Evolutionary conservation across 2,797 vertebrate species (phyloP).

Genomic region (Xenopus petersii): DNA sequence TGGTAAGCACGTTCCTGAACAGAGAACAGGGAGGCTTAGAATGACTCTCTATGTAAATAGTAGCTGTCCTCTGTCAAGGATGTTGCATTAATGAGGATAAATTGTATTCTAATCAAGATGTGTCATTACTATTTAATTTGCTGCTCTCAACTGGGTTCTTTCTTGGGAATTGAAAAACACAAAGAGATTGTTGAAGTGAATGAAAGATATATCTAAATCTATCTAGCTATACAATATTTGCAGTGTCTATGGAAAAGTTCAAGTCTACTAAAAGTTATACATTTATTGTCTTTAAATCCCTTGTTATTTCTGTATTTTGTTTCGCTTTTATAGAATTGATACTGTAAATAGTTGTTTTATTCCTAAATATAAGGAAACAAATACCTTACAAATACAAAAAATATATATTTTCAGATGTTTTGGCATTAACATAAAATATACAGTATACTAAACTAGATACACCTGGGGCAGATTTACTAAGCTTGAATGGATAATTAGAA

Average conservation of each 20-base stretch:
- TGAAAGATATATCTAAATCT: too few relatives aligned
- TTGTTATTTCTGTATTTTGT: not conserved
- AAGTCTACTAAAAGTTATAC: too few relatives aligned
- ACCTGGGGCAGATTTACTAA: too few relatives aligned
- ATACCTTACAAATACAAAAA: too few relatives aligned
- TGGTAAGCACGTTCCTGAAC: constrained; percentile 56
- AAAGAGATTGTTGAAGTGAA: not conserved
- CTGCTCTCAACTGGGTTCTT: constrained; percentile 55
- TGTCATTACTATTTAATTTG: constrained; percentile 63
- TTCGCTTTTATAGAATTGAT: not conserved
- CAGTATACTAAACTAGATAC: too few relatives aligned
- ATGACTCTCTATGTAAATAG: constrained; percentile 60
- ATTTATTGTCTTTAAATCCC: not conserved
- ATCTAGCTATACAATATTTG: too few relatives aligned
- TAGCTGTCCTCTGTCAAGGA: constrained; percentile 62
- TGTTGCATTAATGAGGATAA: constrained; percentile 68
- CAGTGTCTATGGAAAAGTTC: too few relatives aligned
- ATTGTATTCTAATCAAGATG: constrained; percentile 71
- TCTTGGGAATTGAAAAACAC: not conserved
- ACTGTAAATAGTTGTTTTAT: too few relatives aligned
- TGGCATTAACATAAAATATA: too few relatives aligned
- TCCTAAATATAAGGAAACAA: too few relatives aligned
- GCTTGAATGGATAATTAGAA: too few relatives aligned
- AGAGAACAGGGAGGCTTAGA: constrained; percentile 27
- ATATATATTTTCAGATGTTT: too few relatives aligned